These are phyloP conservation scores for Platycheirus rosarum DNA, from an alignment of 2,888 invertebrate species.

Conservation along the genomic window DNA sequence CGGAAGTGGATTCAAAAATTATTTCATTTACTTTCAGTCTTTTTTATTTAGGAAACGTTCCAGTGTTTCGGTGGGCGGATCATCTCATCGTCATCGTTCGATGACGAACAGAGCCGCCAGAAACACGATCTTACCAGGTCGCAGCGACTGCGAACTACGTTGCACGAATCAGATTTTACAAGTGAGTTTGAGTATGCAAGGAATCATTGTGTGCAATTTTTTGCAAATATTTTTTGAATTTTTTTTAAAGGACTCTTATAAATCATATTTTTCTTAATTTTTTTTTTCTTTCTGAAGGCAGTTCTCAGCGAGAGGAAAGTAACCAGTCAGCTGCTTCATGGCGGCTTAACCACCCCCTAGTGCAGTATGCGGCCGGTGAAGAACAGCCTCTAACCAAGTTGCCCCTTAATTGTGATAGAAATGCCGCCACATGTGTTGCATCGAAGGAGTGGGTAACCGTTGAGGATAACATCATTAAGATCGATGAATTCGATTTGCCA, in stretches of 20 bases:
- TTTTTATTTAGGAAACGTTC: constrained; percentile 85
- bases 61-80: constrained; percentile 76
- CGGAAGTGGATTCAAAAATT: constrained; percentile 56
- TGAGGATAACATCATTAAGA: constrained; percentile 66
- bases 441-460: constrained; percentile 11
- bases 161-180: constrained; percentile 83
- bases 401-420: constrained; percentile 46
- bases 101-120: constrained; percentile 83
- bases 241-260: no score
- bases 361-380: constrained; percentile 42
- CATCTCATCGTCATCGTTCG: constrained; percentile 77
- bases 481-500: constrained; percentile 73
- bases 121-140: constrained; percentile 86
- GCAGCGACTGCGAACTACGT: constrained; percentile 82
- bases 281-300: constrained; percentile 78
- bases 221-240: no score
- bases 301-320: constrained; percentile 80
- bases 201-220: no score
- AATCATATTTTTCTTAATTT: no score
- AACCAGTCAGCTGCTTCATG: constrained; percentile 76
- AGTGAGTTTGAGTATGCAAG: constrained; percentile 78
- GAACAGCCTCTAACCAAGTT: constrained; percentile 60
- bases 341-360: constrained; percentile 60
- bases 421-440: constrained; percentile 32
- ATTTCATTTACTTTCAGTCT: constrained; percentile 77